A percentile compares a stretch with the other conserved stretches of the same genome.
Evolutionary conservation across 2,113 vertebrate species (phyloP).

Genomic region (Atrichornis clamosus): DNA sequence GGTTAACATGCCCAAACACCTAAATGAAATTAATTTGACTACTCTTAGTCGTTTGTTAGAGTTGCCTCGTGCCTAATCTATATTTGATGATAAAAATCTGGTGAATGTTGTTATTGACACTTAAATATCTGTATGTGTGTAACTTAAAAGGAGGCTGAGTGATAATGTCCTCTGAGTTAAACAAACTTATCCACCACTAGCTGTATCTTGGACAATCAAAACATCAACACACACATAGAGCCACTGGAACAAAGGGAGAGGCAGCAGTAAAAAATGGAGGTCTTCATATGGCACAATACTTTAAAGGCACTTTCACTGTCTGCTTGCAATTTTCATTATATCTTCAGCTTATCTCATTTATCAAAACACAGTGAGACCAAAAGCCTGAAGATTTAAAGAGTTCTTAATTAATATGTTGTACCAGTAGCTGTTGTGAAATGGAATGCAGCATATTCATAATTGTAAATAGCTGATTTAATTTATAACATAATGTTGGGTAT

Average conservation of each 20-base stretch:
- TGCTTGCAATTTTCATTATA: neutral
- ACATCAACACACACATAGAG: neutral
- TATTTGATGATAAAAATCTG: neutral
- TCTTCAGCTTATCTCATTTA: neutral
- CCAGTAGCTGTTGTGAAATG: constrained; percentile 46
- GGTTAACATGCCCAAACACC: neutral
- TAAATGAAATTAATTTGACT: constrained; percentile 5
- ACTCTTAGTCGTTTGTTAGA: neutral
- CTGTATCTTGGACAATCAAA: neutral
- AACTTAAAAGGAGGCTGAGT: neutral
- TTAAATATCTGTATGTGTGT: neutral
- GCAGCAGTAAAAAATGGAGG: neutral
- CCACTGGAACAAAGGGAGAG: neutral
- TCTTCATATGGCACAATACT: neutral
- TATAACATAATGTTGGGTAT: constrained; percentile 57
- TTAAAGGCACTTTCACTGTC: neutral
- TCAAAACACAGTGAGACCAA: neutral
- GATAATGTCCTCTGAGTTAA: neutral
- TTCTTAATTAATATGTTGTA: constrained; percentile 58
- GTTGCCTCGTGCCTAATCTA: neutral
- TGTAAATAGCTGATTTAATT: constrained; percentile 70
- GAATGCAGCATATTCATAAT: constrained; percentile 45
- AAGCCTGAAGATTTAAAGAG: constrained; percentile 48
- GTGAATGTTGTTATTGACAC: neutral
- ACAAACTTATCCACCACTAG: neutral